Evolutionary conservation across 2,888 invertebrate species (phyloP).

Genomic region (Melanotus villosus): DNA sequence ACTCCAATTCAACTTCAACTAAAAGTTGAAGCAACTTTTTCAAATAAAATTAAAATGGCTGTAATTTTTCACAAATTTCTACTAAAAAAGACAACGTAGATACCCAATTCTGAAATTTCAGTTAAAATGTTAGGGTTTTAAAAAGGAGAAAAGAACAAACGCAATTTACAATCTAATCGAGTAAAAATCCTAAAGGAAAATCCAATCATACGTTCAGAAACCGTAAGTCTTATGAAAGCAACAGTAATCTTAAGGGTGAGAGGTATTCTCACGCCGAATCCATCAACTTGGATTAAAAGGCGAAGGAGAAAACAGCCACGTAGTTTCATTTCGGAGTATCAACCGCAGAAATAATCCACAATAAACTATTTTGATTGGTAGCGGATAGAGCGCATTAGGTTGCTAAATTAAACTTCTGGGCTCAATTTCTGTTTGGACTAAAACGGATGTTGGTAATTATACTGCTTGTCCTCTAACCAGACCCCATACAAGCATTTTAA

Average conservation of each 20-base stretch:
- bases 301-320: background rate
- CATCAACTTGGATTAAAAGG: background rate
- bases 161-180: too few relatives aligned
- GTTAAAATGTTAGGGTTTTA: too few relatives aligned
- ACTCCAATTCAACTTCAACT: too few relatives aligned
- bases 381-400: slow-evolving; percentile 31
- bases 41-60: too few relatives aligned
- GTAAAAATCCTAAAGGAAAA: background rate
- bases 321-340: slow-evolving; percentile 4
- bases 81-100: too few relatives aligned
- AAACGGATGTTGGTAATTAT: slow-evolving; percentile 45
- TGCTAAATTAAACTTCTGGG: slow-evolving; percentile 36
- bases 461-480: slow-evolving; percentile 28
- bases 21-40: too few relatives aligned
- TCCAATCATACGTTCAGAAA: too few relatives aligned
- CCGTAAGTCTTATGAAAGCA: too few relatives aligned
- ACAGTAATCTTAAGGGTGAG: background rate
- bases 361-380: slow-evolving; percentile 10
- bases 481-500: slow-evolving; percentile 12
- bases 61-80: too few relatives aligned
- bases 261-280: background rate
- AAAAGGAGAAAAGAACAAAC: too few relatives aligned
- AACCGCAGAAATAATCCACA: slow-evolving; percentile 7
- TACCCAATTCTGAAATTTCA: too few relatives aligned
- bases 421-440: slow-evolving; percentile 31